phyloP scores from a whole-genome alignment of 1,140 invertebrate genomes.

The Doryteuthis pealeii region DNA sequence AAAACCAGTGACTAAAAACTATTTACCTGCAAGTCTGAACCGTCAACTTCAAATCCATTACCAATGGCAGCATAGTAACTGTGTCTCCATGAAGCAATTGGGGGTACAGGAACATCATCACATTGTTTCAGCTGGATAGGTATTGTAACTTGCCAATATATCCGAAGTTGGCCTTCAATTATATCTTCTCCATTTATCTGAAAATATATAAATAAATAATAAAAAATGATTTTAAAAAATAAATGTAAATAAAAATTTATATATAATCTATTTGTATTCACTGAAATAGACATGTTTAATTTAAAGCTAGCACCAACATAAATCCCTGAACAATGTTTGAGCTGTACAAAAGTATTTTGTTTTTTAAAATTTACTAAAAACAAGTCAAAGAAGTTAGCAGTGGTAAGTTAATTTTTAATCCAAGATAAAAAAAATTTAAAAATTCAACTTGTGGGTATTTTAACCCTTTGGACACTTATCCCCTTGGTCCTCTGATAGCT shows the following conservation, averaged over 20 bases:
- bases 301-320: no score
- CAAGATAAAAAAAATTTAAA: no score
- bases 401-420: no score
- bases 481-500: no score
- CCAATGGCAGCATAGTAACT: constrained; percentile 24
- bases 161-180: constrained; percentile 76
- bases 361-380: no score
- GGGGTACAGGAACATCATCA: constrained; percentile 69
- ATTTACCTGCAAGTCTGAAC: background rate
- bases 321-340: no score
- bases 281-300: no score
- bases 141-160: constrained; percentile 82
- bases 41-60: constrained; percentile 7
- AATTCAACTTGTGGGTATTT: no score
- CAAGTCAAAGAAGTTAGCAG: no score
- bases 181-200: constrained; percentile 76
- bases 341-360: no score
- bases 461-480: no score
- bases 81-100: constrained; percentile 39
- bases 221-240: background rate
- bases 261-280: background rate
- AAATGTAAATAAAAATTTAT: constrained; percentile 5
- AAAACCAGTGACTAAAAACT: no score
- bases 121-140: constrained; percentile 85
- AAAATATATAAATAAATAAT: constrained; percentile 15